A percentile compares a stretch with the other conserved stretches of the same genome.
Conservation (phyloP, 2,113 vertebrate species). For the Siniperca chuatsi region DNA sequence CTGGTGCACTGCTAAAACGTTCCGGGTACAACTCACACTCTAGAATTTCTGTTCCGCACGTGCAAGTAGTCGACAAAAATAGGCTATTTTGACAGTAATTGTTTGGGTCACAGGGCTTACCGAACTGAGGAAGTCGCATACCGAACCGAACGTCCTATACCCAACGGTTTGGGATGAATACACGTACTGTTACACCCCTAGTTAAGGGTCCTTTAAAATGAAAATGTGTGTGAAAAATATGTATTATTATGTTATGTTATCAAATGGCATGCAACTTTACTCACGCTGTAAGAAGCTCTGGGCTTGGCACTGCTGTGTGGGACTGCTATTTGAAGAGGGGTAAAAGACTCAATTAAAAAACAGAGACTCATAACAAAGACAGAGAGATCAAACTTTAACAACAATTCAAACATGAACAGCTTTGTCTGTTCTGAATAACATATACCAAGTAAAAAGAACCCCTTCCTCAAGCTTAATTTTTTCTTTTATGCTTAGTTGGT, state of each 20-base stretch:
- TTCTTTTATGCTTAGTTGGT: background rate
- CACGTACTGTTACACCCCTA: too few species aligned
- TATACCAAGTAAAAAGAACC: background rate
- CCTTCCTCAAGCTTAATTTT: background rate
- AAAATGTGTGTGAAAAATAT: background rate
- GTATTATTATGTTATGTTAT: background rate
- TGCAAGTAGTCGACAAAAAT: too few species aligned
- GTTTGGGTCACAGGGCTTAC: too few species aligned
- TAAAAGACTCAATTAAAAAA: background rate
- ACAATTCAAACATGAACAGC: background rate
- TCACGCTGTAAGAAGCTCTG: conserved; percentile 80
- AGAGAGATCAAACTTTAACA: background rate
- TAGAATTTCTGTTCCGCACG: too few species aligned
- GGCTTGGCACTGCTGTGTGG: conserved; percentile 69
- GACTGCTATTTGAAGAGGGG: conserved; percentile 52
- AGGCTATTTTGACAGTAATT: too few species aligned
- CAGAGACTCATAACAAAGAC: background rate
- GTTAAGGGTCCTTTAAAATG: background rate
- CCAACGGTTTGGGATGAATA: too few species aligned
- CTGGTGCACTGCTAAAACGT: too few species aligned
- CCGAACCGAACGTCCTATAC: too few species aligned
- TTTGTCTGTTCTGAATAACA: background rate
- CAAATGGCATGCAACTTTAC: conserved; percentile 39
- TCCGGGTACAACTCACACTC: too few species aligned
- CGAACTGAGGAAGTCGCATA: too few species aligned